These are phyloP conservation scores for Ditula angustiorana DNA, from an alignment of 2,888 invertebrate genomes.

Conservation along the genomic window DNA sequence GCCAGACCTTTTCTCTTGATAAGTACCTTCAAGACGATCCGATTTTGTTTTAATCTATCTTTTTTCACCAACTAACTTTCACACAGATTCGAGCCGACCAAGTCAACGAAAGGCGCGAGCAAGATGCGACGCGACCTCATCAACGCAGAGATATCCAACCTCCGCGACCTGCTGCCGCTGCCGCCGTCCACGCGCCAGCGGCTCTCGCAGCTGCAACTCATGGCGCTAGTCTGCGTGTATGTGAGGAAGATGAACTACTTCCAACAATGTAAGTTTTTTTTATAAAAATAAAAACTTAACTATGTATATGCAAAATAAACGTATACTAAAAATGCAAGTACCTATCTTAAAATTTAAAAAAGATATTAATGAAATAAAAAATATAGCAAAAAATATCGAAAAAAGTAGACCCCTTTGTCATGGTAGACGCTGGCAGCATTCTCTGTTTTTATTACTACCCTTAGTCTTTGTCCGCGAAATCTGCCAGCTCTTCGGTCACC, in stretches of 20 bases:
- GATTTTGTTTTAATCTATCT: not conserved
- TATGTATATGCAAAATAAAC: not conserved
- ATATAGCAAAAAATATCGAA: too few relatives aligned
- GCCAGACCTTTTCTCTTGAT: too few relatives aligned
- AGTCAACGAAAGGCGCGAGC: conserved; percentile 99
- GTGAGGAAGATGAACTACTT: conserved; percentile 99
- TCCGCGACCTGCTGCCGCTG: conserved; percentile 97
- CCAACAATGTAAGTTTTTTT: conserved; percentile 96
- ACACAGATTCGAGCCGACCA: conserved; percentile 94
- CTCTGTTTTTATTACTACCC: too few relatives aligned
- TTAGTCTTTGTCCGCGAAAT: too few relatives aligned
- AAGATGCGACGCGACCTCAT: conserved; percentile 99
- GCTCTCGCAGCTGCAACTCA: conserved; percentile 98
- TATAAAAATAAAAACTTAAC: not conserved
- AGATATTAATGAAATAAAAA: too few relatives aligned
- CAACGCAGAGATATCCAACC: conserved; percentile 98
- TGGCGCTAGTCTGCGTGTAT: conserved; percentile 99
- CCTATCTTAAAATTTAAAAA: too few relatives aligned
- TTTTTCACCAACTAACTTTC: conserved; percentile 10
- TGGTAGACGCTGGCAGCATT: too few relatives aligned
- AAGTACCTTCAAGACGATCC: too few relatives aligned
- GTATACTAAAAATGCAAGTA: too few relatives aligned
- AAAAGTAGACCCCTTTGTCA: too few relatives aligned
- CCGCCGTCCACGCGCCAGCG: conserved; percentile 98
- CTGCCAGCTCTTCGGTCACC: too few relatives aligned